Evolutionary conservation across 2,113 vertebrate species (phyloP).

Genomic region (Anolis carolinensis): DNA sequence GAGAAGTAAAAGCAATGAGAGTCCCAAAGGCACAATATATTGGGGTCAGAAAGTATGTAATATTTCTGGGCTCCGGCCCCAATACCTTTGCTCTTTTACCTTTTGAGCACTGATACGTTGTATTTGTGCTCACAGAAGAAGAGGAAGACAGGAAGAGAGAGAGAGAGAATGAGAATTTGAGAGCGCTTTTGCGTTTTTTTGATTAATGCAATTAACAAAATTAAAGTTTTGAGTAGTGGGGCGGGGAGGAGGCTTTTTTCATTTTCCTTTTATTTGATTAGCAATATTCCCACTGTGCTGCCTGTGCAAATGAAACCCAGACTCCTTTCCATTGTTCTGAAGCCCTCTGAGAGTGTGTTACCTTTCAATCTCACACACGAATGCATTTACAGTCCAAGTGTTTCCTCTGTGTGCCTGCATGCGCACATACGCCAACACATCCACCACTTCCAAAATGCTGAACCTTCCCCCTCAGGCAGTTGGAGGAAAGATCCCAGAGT

Average conservation of each 20-base stretch:
- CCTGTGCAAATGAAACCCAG: constrained; percentile 81
- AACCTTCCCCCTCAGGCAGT: constrained; percentile 58
- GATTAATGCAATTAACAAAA: constrained; percentile 84
- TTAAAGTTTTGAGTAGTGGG: constrained; percentile 70
- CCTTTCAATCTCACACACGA: constrained; percentile 77
- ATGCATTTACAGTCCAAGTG: constrained; percentile 80
- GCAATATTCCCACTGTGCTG: constrained; percentile 75
- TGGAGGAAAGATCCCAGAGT: constrained; percentile 73
- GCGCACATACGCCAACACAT: constrained; percentile 26
- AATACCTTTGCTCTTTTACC: background rate
- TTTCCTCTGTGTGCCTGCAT: background rate
- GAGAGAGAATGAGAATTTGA: constrained; percentile 49
- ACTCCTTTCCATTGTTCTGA: constrained; percentile 71
- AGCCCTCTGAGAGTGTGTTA: constrained; percentile 75
- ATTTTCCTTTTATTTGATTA: constrained; percentile 85
- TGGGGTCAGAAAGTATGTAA: background rate
- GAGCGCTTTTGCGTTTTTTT: constrained; percentile 62
- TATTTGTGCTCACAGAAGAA: constrained; percentile 3
- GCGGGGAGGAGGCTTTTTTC: constrained; percentile 75
- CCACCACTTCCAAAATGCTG: constrained; percentile 7
- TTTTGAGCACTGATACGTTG: background rate
- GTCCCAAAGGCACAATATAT: background rate
- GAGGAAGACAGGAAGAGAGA: background rate
- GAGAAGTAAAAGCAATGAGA: background rate
- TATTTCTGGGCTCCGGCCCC: background rate